These are phyloP conservation scores for Himalopsyche anomala DNA, from an alignment of 2,888 invertebrate genomes.

Conservation along the genomic window DNA sequence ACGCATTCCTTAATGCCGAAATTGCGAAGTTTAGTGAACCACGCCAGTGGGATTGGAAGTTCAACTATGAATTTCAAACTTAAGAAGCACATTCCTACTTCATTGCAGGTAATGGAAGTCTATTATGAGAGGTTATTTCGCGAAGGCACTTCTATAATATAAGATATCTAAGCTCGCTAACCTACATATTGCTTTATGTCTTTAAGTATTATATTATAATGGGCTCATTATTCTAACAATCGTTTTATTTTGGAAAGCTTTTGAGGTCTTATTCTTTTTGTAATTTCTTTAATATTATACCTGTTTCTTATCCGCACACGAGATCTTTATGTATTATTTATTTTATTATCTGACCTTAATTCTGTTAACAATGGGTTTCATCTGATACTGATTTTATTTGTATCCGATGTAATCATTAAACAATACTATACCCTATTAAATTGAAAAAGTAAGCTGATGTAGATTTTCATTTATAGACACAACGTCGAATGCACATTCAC, in stretches of 20 bases:
- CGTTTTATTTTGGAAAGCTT: not conserved
- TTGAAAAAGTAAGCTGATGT: too few relatives aligned
- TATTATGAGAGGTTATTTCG: constrained; percentile 38
- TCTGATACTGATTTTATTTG: too few relatives aligned
- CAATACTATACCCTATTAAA: too few relatives aligned
- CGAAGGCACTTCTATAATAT: constrained; percentile 15
- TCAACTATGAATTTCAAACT: constrained; percentile 38
- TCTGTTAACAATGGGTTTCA: too few relatives aligned
- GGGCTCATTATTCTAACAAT: not conserved
- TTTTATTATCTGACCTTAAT: too few relatives aligned
- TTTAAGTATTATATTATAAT: constrained; percentile 10
- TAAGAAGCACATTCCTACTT: constrained; percentile 41
- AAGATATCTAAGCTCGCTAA: constrained; percentile 10
- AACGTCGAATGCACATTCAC: too few relatives aligned
- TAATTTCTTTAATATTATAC: not conserved
- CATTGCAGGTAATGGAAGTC: constrained; percentile 38
- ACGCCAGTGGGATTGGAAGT: constrained; percentile 37
- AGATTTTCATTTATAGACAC: too few relatives aligned
- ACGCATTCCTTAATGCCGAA: constrained; percentile 45
- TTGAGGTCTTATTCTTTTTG: not conserved
- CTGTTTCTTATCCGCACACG: too few relatives aligned
- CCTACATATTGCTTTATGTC: constrained; percentile 18
- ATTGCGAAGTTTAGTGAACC: constrained; percentile 34
- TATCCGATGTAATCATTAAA: too few relatives aligned
- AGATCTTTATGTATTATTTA: too few relatives aligned